Conservation (phyloP, 2,113 vertebrate genomes). For the Phaethon lepturus region DNA sequence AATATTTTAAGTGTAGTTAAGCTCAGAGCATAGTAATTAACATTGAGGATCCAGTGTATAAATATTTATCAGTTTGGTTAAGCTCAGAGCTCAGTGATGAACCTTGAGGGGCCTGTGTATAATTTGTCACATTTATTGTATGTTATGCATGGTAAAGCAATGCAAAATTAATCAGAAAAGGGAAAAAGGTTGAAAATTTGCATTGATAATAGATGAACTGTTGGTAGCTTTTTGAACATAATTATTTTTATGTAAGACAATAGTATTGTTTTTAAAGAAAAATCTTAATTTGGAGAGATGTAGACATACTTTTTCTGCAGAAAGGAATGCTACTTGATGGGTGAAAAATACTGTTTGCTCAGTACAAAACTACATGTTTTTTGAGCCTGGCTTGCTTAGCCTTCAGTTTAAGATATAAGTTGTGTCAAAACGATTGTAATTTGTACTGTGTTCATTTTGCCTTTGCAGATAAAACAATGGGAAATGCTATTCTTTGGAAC, state of each 20-base stretch:
- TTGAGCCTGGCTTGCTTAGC: neutral
- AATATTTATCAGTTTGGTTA: neutral
- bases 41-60: neutral
- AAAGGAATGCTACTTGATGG: neutral
- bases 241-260: neutral
- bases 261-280: neutral
- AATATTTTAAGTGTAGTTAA: neutral
- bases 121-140: neutral
- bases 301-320: neutral
- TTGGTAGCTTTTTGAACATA: neutral
- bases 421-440: neutral
- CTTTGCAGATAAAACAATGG: constrained; percentile 61
- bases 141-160: neutral
- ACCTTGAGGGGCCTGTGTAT: neutral
- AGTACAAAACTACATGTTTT: neutral
- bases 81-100: neutral
- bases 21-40: neutral
- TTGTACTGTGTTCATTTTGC: neutral
- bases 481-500: neutral
- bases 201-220: neutral
- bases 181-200: neutral
- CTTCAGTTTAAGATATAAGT: neutral
- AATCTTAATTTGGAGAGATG: neutral
- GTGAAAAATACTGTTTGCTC: neutral
- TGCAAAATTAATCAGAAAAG: neutral